Conservation (phyloP, 2,113 vertebrate species). For the Takifugu flavidus region DNA sequence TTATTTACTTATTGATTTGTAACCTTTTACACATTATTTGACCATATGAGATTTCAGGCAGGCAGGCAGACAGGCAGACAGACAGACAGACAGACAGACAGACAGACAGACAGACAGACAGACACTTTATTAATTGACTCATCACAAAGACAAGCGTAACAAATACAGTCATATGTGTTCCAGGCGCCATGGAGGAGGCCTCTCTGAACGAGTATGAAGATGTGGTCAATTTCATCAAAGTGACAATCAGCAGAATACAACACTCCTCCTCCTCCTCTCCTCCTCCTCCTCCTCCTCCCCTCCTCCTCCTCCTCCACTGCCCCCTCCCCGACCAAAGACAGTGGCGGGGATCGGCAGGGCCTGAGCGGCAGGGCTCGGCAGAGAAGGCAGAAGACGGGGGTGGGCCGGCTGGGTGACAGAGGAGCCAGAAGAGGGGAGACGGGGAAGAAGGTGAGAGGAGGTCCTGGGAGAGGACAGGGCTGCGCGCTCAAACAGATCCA, state of each 20-base stretch:
- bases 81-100: background rate
- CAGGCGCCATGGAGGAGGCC: slow-evolving; percentile 43
- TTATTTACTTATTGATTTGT: background rate
- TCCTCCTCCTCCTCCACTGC: slow-evolving; percentile 39
- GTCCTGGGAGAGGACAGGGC: slow-evolving; percentile 69
- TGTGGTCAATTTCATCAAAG: slow-evolving; percentile 87
- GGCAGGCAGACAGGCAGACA: too few species aligned
- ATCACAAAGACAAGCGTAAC: background rate
- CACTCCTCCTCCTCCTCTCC: slow-evolving; percentile 68
- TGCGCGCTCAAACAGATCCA: slow-evolving; percentile 88
- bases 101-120: background rate
- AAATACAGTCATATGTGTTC: slow-evolving; percentile 15
- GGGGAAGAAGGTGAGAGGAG: slow-evolving; percentile 58
- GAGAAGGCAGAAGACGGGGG: slow-evolving; percentile 37
- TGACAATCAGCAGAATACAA: slow-evolving; percentile 83
- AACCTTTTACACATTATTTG: background rate
- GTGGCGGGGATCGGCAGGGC: slow-evolving; percentile 43
- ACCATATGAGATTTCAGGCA: too few species aligned
- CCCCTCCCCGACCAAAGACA: slow-evolving; percentile 26
- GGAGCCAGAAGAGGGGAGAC: slow-evolving; percentile 37
- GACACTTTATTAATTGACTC: background rate
- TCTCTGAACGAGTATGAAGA: slow-evolving; percentile 73
- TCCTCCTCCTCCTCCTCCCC: slow-evolving; percentile 47
- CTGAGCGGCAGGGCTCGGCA: slow-evolving; percentile 48
- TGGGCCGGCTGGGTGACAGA: slow-evolving; percentile 55